Evolutionary conservation across 2,888 invertebrate genomes (phyloP), one percentile per base, ranked within the genome.

Genomic region (Melinaea menophilus): DNA sequence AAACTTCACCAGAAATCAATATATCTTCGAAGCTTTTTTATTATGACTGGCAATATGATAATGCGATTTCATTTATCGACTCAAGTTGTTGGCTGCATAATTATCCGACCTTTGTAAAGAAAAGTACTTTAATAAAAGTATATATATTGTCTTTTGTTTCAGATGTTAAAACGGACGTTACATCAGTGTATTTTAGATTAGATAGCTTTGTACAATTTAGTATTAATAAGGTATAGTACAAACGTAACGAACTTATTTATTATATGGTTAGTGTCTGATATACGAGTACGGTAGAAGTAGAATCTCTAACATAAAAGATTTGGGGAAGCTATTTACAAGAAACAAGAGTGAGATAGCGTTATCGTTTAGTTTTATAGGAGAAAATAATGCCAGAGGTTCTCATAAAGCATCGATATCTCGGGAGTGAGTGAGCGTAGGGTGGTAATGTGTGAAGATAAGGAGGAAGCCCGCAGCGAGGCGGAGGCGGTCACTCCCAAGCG

Each of bases 151-250:
- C 70, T 64, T 70, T 88, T 86, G 84, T 90, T 90, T 64, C 88
- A 90, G 90, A 90, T 90, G 90, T 84, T 86, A 75, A 82, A 83
- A 77, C 90, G 90, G 88, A 90, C 90, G 89, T 90, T 90, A 70
- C 78, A 75, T 75, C 73, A 77, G 70, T 73, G 72, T 51, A 68
- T 69, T 62, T 68, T 84, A 86, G 80, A 75, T 81, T 81, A 82
- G 81, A 62, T 83, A 85, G 79, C 71, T 73, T 9, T 63, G 72
- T 72, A 67, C 65, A 41, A 41, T 41, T 63, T 65, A 70, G 72
- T 41, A 71, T 72, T 73, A 70, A 65, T 72, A 71, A 71, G 72
- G 71, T 76, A 84, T 80, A 88, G 87, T 86, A 88, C 87, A 88
- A 90, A 87, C 73, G 68, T 76, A 77, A 84, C 86, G 87, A 88